These are phyloP conservation scores for Petrosia ficiformis DNA, from an alignment of 37 sponge, comb jelly and placozoan genomes.

Conservation along the genomic window DNA sequence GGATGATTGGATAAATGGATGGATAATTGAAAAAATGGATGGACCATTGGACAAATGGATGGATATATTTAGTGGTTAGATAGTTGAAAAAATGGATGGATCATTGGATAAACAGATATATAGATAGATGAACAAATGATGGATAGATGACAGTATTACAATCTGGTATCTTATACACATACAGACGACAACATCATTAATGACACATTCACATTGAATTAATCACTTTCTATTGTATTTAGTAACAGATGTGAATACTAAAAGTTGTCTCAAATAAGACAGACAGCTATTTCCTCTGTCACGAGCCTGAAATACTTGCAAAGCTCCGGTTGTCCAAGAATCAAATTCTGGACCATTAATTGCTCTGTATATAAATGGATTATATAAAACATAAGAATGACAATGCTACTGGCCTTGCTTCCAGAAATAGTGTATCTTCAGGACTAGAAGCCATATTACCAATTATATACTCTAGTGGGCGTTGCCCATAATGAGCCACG, in stretches of 20 bases:
- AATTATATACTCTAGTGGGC: not conserved
- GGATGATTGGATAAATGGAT: too few species aligned
- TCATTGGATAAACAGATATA: too few species aligned
- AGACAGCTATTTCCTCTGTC: conserved; percentile 57
- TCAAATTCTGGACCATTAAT: conserved; percentile 60
- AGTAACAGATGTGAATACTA: conserved; percentile 57
- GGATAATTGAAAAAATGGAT: too few species aligned
- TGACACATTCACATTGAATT: too few species aligned
- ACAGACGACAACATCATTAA: not conserved
- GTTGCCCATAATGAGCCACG: not conserved
- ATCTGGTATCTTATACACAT: not conserved
- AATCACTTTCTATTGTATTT: conserved; percentile 68
- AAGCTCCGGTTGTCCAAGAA: conserved; percentile 22
- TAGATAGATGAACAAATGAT: not conserved
- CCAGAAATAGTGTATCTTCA: conserved; percentile 47
- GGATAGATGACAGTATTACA: not conserved
- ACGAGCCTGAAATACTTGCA: conserved; percentile 21
- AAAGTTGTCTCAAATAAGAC: conserved; percentile 47
- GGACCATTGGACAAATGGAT: too few species aligned
- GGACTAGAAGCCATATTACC: not conserved
- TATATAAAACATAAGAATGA: not conserved
- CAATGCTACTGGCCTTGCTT: conserved; percentile 33
- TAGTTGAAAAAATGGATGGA: too few species aligned
- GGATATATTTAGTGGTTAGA: too few species aligned
- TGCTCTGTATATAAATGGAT: conserved; percentile 12